Evolutionary conservation across 2,888 invertebrate genomes (phyloP), one percentile per base, ranked within the genome.

Genomic region (Molorchus minor): DNA sequence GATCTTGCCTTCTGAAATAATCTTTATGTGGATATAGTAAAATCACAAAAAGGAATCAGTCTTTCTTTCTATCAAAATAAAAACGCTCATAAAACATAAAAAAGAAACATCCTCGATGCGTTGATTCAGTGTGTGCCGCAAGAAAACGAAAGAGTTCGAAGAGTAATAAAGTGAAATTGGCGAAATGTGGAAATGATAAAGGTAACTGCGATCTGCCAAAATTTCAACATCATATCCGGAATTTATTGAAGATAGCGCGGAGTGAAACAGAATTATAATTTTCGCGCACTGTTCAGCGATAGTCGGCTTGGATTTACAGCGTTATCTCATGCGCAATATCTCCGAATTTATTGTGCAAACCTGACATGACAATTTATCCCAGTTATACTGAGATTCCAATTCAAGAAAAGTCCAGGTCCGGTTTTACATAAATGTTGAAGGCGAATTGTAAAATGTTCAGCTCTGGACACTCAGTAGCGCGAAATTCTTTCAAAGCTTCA

Each of bases 131-230:
- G 49, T n/a, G 43, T 10, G 16, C 13, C 13, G 12, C 10, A 10
- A 7, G 25, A 12, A 8, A 49, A 25, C n/a, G 15, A 13, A 52
- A 36, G 41, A 52, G 51, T 52, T 41, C 17, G 16, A 41, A 49
- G 41, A 41, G 51, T 52, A 52, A 52, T 52, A 52, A 52, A 52
- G 41, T 30, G 51, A 52, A 41, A 52, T 52, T 52, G 51, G 51
- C 12, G 51, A 52, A 56, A 56, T 51, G 51, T 13, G 49, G 25
- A 51, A 49, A 51, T 70, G 65, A 54, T 49, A 56, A 64, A 59
- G 62, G 61, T 52, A 59, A 65, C 44, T 58, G 58, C 25, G 56
- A 62, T 45, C 33, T 64, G 40, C 58, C 59, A 52, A 71, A 57
- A 61, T 64, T 61, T 62, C 43, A 44, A 33, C 55, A 51, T 59